Percentiles rank a stretch among this genome's conserved stretches.
These are phyloP conservation scores for Glaucomys volans DNA, from an alignment of 2,113 vertebrate species.

Conservation along the genomic window DNA sequence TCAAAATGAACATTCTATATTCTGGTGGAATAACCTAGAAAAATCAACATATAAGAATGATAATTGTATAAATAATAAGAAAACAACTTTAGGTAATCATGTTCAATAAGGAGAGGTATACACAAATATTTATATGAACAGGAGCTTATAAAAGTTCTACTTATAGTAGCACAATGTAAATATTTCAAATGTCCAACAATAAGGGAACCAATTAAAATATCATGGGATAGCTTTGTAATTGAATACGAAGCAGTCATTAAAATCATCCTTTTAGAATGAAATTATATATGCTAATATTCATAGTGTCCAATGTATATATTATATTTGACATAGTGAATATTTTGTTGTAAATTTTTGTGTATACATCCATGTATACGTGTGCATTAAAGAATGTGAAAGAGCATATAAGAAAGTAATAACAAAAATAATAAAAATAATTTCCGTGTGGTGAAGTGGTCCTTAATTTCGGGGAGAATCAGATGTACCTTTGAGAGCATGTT, in stretches of 20 bases:
- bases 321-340: not conserved
- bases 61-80: conserved; percentile 45
- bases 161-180: not conserved
- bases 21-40: not conserved
- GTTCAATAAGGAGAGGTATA: conserved; percentile 26
- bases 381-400: not conserved
- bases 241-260: conserved; percentile 19
- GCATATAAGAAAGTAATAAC: not conserved
- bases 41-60: conserved; percentile 34
- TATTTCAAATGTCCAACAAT: not conserved
- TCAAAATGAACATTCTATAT: conserved; percentile 9
- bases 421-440: not conserved
- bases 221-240: not conserved
- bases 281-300: not conserved
- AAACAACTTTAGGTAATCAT: conserved; percentile 30
- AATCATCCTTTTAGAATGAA: conserved; percentile 24
- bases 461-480: not conserved
- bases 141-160: not conserved
- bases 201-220: not conserved
- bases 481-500: not conserved
- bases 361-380: not conserved
- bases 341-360: not conserved
- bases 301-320: not conserved
- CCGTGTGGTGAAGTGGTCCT: not conserved
- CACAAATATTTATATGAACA: not conserved